Evolutionary conservation across 2,888 invertebrate species (phyloP).

Genomic region (Lysandra bellargus): DNA sequence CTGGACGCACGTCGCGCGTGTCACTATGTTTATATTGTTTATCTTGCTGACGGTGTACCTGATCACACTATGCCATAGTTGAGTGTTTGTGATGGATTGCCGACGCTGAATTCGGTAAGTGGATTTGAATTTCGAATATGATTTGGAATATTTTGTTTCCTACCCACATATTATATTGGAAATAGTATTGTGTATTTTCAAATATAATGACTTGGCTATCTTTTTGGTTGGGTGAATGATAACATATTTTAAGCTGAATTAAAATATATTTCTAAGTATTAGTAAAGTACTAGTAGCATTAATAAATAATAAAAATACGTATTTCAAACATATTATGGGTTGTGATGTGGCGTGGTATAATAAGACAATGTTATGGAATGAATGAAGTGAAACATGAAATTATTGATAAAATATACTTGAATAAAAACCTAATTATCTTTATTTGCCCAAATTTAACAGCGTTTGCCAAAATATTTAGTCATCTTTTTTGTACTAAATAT

Average conservation of each 20-base stretch:
- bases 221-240: background rate
- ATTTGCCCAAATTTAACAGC: background rate
- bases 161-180: background rate
- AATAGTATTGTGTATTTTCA: background rate
- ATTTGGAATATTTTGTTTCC: background rate
- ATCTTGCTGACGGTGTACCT: constrained; percentile 73
- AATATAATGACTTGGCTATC: background rate
- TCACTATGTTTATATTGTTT: constrained; percentile 71
- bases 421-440: background rate
- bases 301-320: background rate
- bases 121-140: constrained; percentile 2
- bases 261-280: background rate
- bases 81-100: constrained; percentile 39
- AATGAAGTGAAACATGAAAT: background rate
- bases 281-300: background rate
- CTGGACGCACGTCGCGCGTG: constrained; percentile 53
- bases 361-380: background rate
- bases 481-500: too few relatives aligned
- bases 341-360: background rate
- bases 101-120: constrained; percentile 41
- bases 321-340: background rate
- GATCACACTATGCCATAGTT: constrained; percentile 72
- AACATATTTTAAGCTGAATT: too few relatives aligned
- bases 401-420: background rate
- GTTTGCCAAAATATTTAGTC: background rate